Conservation (phyloP, 2,888 invertebrate species). For the Platypus cylindrus region DNA sequence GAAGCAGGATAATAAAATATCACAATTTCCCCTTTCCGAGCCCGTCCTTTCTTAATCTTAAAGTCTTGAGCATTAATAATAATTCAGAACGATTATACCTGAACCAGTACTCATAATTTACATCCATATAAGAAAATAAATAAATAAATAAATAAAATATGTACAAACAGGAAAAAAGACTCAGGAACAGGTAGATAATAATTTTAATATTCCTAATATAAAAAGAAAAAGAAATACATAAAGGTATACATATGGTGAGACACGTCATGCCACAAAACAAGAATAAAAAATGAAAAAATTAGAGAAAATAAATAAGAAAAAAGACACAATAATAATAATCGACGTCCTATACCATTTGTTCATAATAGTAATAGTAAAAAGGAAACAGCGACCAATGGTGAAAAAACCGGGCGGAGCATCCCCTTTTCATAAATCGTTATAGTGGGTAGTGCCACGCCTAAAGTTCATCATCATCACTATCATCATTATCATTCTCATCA, state of each 20-base stretch:
- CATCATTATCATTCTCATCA: too few species aligned
- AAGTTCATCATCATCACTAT: too few species aligned
- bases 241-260: too few species aligned
- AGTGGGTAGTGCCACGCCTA: too few species aligned
- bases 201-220: too few species aligned
- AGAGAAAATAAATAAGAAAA: too few species aligned
- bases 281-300: slow-evolving; percentile 14
- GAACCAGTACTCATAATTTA: slow-evolving; percentile 14
- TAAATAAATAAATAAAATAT: slow-evolving; percentile 21
- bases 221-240: slow-evolving; percentile 18
- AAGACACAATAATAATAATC: too few species aligned
- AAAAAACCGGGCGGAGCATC: slow-evolving; percentile 28
- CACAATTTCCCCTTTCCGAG: too few species aligned
- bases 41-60: too few species aligned
- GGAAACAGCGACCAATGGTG: slow-evolving; percentile 29
- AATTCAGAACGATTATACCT: slow-evolving; percentile 16
- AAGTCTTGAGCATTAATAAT: slow-evolving; percentile 13
- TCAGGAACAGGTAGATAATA: too few species aligned
- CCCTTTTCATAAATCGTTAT: slow-evolving; percentile 17
- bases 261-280: too few species aligned
- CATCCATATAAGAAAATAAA: slow-evolving; percentile 19
- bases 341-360: too few species aligned
- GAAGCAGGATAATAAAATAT: slow-evolving; percentile 14
- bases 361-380: slow-evolving; percentile 17
- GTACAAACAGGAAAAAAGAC: slow-evolving; percentile 18